Evolutionary conservation across 2,888 invertebrate genomes (phyloP).

Genomic region (Oscheius sp.): DNA sequence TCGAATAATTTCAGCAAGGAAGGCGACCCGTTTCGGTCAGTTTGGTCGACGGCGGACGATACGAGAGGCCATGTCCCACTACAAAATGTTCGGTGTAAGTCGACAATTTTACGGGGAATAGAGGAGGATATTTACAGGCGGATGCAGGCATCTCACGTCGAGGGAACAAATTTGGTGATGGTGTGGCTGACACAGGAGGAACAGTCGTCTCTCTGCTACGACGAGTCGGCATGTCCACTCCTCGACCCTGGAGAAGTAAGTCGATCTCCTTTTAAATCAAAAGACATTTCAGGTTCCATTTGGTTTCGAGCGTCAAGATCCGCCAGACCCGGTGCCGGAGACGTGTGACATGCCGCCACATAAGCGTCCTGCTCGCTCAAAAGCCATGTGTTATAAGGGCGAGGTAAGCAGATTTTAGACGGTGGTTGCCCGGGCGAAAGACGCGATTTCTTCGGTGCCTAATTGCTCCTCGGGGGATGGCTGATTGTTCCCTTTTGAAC

Average conservation of each 20-base stretch:
- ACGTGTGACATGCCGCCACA: conserved; percentile 25
- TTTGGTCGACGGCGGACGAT: conserved; percentile 59
- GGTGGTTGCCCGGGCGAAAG: too few species aligned
- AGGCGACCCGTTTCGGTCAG: conserved; percentile 27
- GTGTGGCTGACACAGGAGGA: conserved; percentile 66
- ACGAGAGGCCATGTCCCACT: conserved; percentile 67
- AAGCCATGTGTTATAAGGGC: conserved; percentile 36
- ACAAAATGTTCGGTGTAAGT: conserved; percentile 69
- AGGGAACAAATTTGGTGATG: conserved; percentile 69
- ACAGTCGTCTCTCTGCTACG: conserved; percentile 63
- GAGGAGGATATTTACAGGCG: conserved; percentile 53
- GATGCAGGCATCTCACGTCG: conserved; percentile 69
- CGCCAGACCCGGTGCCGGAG: conserved; percentile 14
- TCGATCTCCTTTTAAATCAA: too few species aligned
- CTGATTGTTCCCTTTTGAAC: conserved; percentile 17
- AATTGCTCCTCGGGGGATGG: background rate
- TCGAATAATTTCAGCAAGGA: conserved; percentile 12
- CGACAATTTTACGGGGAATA: background rate
- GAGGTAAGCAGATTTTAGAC: conserved; percentile 31
- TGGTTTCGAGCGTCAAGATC: conserved; percentile 26
- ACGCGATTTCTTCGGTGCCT: conserved; percentile 12
- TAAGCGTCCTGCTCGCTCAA: conserved; percentile 27
- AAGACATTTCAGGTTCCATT: conserved; percentile 1
- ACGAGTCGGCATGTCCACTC: conserved; percentile 63
- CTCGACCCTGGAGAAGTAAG: conserved; percentile 36